phyloP scores from a whole-genome alignment of 2,888 invertebrate genomes.

The Aphelenchoides bicaudatus region DNA sequence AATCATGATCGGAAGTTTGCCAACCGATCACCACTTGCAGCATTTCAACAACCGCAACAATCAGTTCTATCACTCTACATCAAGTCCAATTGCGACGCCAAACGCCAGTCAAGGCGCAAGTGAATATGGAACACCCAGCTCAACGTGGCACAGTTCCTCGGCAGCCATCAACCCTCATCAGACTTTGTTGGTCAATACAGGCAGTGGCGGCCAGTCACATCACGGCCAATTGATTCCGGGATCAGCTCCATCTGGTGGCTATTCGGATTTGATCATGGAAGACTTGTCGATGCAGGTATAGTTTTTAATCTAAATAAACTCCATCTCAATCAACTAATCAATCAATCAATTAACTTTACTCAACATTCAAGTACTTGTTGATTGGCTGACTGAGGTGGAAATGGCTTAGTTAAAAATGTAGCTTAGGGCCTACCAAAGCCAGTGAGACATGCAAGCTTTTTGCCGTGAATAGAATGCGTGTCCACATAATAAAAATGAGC shows the following conservation, averaged over 20 bases:
- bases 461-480: too few relatives aligned
- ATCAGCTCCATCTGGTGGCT: slow-evolving; percentile 16
- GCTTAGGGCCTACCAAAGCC: too few relatives aligned
- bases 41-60: slow-evolving; percentile 2
- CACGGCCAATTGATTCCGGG: slow-evolving; percentile 33
- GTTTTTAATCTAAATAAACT: too few relatives aligned
- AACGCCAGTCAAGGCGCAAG: slow-evolving; percentile 30
- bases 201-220: slow-evolving; percentile 29
- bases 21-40: slow-evolving; percentile 26
- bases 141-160: slow-evolving; percentile 28
- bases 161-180: slow-evolving; percentile 20
- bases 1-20: slow-evolving; percentile 32
- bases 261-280: slow-evolving; percentile 53
- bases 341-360: too few relatives aligned
- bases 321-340: too few relatives aligned
- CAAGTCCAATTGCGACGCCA: slow-evolving; percentile 32
- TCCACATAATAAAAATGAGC: too few relatives aligned
- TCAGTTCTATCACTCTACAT: slow-evolving; percentile 23
- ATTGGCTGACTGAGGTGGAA: too few relatives aligned
- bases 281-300: slow-evolving; percentile 46
- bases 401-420: too few relatives aligned
- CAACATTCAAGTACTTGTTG: too few relatives aligned
- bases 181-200: slow-evolving; percentile 28
- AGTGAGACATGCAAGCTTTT: too few relatives aligned
- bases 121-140: slow-evolving; percentile 36